phyloP scores from a whole-genome alignment of 2,113 vertebrate genomes.

The Dicentrarchus labrax region DNA sequence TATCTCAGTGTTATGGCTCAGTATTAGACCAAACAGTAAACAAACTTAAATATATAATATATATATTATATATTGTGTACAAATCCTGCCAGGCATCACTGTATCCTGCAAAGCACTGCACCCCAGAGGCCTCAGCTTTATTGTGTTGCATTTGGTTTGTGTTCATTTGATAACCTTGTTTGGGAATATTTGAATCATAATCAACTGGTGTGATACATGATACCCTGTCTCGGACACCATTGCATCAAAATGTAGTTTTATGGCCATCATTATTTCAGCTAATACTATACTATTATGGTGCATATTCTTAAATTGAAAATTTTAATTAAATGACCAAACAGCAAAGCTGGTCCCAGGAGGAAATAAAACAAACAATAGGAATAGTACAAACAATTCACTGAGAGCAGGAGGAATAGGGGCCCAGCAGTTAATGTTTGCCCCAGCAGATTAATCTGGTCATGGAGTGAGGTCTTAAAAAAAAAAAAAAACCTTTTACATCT shows the following conservation, averaged over 20 bases:
- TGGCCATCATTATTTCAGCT: neutral
- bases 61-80: too few species aligned
- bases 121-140: neutral
- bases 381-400: neutral
- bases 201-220: neutral
- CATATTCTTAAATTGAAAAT: neutral
- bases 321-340: neutral
- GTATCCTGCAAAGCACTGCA: too few species aligned
- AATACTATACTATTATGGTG: neutral
- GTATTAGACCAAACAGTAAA: neutral
- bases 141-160: neutral
- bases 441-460: too few species aligned
- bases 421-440: too few species aligned
- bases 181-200: neutral
- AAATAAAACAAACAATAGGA: neutral
- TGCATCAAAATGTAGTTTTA: neutral
- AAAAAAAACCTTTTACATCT: too few species aligned
- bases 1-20: neutral
- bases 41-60: neutral
- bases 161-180: neutral
- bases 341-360: too few species aligned
- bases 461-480: too few species aligned
- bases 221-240: neutral
- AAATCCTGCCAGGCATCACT: too few species aligned
- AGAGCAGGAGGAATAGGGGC: too few species aligned